These are phyloP conservation scores for Drosophila teissieri DNA, from an alignment of 1,140 invertebrate genomes.

Conservation along the genomic window DNA sequence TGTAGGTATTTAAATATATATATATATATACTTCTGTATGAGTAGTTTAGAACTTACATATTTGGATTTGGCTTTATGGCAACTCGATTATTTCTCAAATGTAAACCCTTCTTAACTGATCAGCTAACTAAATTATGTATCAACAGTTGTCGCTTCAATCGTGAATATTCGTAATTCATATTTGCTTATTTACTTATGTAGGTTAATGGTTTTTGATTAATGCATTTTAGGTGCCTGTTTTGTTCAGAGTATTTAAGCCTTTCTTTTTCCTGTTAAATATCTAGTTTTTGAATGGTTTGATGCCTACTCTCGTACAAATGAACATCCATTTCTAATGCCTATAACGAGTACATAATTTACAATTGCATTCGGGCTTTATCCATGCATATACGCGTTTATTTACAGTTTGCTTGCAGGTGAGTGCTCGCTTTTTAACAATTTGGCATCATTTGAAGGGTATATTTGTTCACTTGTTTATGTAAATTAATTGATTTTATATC, in stretches of 20 bases:
- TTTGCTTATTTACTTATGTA: slow-evolving; percentile 1
- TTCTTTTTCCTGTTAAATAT: neutral
- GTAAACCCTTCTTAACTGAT: no score
- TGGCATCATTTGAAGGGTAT: slow-evolving; percentile 52
- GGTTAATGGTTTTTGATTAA: slow-evolving; percentile 35
- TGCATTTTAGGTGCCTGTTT: slow-evolving; percentile 3
- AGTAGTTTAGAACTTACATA: slow-evolving; percentile 51
- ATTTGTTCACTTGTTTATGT: slow-evolving; percentile 25
- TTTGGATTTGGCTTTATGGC: slow-evolving; percentile 24
- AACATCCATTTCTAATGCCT: slow-evolving; percentile 40
- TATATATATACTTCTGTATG: slow-evolving; percentile 44
- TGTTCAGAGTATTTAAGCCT: neutral
- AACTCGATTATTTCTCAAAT: slow-evolving; percentile 3
- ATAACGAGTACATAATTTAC: slow-evolving; percentile 77
- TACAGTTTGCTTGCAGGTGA: slow-evolving; percentile 16
- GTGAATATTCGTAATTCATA: no score
- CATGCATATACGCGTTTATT: slow-evolving; percentile 33
- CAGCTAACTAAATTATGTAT: slow-evolving; percentile 20
- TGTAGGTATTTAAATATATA: slow-evolving; percentile 25
- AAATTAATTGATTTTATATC: slow-evolving; percentile 22
- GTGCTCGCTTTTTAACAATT: slow-evolving; percentile 49
- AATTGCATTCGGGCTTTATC: slow-evolving; percentile 56
- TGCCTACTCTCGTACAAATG: slow-evolving; percentile 40
- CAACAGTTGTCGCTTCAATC: no score
- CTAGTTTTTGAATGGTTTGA: slow-evolving; percentile 23